Evolutionary conservation across 2,113 vertebrate genomes (phyloP), one percentile per base, ranked within the genome.

Genomic region (Todiramphus saurophagus): DNA sequence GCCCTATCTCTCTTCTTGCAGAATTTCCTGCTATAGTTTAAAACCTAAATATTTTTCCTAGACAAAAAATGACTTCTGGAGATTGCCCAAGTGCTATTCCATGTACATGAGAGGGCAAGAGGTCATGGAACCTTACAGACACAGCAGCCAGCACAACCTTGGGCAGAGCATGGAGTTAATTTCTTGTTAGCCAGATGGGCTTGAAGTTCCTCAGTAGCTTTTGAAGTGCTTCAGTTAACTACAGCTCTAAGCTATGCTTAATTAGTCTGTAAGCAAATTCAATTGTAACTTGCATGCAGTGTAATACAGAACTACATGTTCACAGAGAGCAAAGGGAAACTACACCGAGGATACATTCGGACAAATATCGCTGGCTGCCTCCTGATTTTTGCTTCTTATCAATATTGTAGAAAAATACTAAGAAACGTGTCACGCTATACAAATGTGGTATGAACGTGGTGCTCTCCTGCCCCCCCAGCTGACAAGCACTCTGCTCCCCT

Each of bases 191-290:
- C 60, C 87, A 84, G 64, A 94, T 53, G 1, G 6, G 39, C 83
- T 83, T 75, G 39, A 87, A 89, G 77, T 64, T 95, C 33, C 66
- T 84, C 91, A 64, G 66, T 68, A 74, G 39, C 82, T 81, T 80
- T 59, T 51, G 20, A 81, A 94, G 60, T 89, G 60, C 37, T 84
- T 83, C 89, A 96, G 75, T 84, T 95, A 94, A 89, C 77, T 75
- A 91, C 48, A 60, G 80, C 95, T 92, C 56, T 89, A 91, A 92
- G 94, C 55, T 87, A 87, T 25, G 73, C 51, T 93, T 94, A 89
- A 96, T 94, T 89, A 95, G 89, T 62, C 77, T 68, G 56, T 81
- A 94, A 94, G 91, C 73, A 95, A 95, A 96, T 81, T 95, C 86
- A 87, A 75, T 95, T 94, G 80, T 78, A 89, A 84, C 77, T 84